Evolutionary conservation across 2,113 vertebrate genomes (phyloP).

Genomic region (Hippocampus mohnikei): DNA sequence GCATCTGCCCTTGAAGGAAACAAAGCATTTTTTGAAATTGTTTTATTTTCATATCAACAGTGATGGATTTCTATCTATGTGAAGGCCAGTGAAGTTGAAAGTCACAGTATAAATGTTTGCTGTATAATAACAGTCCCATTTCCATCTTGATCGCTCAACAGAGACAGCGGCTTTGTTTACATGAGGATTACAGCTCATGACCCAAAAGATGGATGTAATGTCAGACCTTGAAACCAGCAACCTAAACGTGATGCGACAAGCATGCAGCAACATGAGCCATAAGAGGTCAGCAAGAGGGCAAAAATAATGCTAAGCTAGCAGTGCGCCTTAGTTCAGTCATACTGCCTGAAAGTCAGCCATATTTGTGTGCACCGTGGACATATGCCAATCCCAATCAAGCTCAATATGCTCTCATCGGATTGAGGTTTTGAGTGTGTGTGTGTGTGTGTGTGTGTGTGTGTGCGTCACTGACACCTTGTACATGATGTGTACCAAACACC

Average conservation of each 20-base stretch:
- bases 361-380: conserved; percentile 40
- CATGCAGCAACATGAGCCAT: conserved; percentile 39
- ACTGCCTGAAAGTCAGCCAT: conserved; percentile 28
- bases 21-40: neutral
- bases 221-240: conserved; percentile 43
- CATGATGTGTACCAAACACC: conserved; percentile 32
- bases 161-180: conserved; percentile 54
- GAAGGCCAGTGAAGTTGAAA: neutral
- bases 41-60: neutral
- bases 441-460: conserved; percentile 3
- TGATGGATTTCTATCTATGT: neutral
- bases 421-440: conserved; percentile 12
- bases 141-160: conserved; percentile 53
- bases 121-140: neutral
- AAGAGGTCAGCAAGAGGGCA: conserved; percentile 45
- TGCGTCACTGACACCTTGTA: conserved; percentile 9
- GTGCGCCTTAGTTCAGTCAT: conserved; percentile 35
- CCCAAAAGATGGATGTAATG: conserved; percentile 60
- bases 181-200: conserved; percentile 57
- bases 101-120: neutral
- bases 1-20: neutral
- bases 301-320: conserved; percentile 39
- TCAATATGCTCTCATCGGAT: neutral
- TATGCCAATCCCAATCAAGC: conserved; percentile 43
- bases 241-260: conserved; percentile 49